Evolutionary conservation across 1,140 invertebrate species (phyloP).

Genomic region (Drosophila triauraria): DNA sequence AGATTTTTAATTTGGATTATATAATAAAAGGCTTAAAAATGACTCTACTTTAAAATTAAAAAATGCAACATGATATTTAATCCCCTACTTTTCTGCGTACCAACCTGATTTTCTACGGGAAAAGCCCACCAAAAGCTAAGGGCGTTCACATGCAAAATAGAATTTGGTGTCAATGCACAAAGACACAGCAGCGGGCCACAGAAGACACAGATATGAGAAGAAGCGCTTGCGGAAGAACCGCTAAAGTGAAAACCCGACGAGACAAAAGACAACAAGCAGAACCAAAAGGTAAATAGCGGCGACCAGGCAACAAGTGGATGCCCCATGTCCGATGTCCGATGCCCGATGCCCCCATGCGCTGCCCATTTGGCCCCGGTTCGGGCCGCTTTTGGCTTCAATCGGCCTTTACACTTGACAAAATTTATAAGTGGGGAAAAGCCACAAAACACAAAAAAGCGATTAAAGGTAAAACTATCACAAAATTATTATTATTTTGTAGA

Average conservation of each 20-base stretch:
- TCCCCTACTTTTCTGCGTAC: neutral
- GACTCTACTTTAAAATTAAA: neutral
- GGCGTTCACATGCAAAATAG: conserved; percentile 51
- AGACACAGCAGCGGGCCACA: conserved; percentile 17
- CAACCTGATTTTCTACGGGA: conserved; percentile 7
- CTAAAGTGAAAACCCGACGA: conserved; percentile 60
- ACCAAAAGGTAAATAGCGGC: conserved; percentile 79
- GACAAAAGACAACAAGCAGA: conserved; percentile 60
- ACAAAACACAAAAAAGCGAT: no score
- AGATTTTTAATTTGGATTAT: neutral
- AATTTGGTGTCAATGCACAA: conserved; percentile 53
- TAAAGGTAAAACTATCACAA: no score
- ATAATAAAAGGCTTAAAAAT: no score
- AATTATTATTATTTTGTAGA: no score
- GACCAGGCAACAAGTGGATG: conserved; percentile 78
- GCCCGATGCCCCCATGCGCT: conserved; percentile 41
- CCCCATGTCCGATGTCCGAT: conserved; percentile 51
- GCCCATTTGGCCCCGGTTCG: conserved; percentile 36
- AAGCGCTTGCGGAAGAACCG: conserved; percentile 31
- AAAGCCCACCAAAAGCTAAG: conserved; percentile 20
- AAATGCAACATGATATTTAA: neutral
- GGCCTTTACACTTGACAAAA: conserved; percentile 44
- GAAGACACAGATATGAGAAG: conserved; percentile 10
- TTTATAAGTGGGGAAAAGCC: neutral
- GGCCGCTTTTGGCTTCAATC: conserved; percentile 17